Evolutionary conservation across 2,797 vertebrate genomes (phyloP).

Genomic region (Smutsia temminckii): DNA sequence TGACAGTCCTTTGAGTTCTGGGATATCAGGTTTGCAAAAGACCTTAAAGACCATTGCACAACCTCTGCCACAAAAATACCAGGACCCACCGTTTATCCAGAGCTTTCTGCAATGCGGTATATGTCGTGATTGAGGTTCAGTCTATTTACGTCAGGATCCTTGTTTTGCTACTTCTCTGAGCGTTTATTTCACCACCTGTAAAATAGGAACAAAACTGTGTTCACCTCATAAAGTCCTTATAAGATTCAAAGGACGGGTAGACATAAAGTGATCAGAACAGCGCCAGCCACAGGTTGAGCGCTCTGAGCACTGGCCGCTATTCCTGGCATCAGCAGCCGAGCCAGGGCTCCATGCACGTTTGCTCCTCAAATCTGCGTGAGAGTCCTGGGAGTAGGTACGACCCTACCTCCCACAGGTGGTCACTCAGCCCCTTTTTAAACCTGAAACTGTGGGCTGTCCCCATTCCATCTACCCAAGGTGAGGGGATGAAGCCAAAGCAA

Average conservation of each 20-base stretch:
- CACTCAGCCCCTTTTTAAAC: background rate
- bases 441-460: background rate
- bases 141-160: background rate
- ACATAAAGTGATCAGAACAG: background rate
- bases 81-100: background rate
- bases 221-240: background rate
- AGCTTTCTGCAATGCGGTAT: background rate
- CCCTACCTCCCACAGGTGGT: no score
- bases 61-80: background rate
- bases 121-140: background rate
- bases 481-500: background rate
- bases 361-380: background rate
- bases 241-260: background rate
- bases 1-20: background rate
- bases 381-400: background rate
- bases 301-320: background rate
- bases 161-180: background rate
- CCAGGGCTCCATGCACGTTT: background rate
- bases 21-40: background rate
- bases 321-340: background rate
- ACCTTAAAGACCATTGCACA: background rate
- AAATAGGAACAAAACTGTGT: background rate
- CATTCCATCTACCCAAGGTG: background rate
- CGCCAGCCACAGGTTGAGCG: background rate
- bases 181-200: background rate